Conservation (phyloP, 2,888 invertebrate genomes). For the Dryocosmus kuriphilus region DNA sequence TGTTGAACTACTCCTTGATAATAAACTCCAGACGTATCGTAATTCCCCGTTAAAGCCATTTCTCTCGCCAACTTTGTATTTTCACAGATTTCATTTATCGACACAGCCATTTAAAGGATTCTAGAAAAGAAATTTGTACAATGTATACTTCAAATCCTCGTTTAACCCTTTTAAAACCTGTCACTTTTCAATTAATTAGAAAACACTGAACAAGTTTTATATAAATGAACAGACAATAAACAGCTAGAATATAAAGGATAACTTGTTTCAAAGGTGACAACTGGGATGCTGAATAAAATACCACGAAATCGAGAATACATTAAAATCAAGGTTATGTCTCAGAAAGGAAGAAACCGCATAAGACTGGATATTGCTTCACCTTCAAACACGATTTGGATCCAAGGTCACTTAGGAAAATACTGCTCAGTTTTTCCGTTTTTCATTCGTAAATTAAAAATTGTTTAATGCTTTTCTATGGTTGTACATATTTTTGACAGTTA, state of each 20-base stretch:
- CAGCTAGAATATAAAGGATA: neutral
- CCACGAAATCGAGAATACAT: constrained; percentile 38
- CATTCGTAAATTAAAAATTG: neutral
- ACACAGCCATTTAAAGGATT: constrained; percentile 86
- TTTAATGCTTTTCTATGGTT: neutral
- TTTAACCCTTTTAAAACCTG: neutral
- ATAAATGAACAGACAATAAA: neutral
- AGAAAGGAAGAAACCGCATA: constrained; percentile 28
- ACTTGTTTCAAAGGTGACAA: neutral
- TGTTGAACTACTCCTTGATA: constrained; percentile 96
- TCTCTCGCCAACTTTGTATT: constrained; percentile 97
- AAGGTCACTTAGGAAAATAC: constrained; percentile 2
- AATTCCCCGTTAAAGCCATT: constrained; percentile 96
- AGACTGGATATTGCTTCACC: constrained; percentile 26
- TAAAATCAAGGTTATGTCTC: constrained; percentile 39
- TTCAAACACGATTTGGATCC: constrained; percentile 10
- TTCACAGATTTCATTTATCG: constrained; percentile 94
- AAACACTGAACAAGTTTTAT: neutral
- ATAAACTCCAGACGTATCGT: constrained; percentile 95
- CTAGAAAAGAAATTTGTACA: neutral
- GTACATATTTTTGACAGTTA: constrained; percentile 5
- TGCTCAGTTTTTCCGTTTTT: neutral
- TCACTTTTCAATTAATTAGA: neutral
- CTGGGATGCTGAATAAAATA: constrained; percentile 19
- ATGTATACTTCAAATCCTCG: neutral